Conservation (phyloP, 2,113 vertebrate genomes). For the Channa argus region DNA sequence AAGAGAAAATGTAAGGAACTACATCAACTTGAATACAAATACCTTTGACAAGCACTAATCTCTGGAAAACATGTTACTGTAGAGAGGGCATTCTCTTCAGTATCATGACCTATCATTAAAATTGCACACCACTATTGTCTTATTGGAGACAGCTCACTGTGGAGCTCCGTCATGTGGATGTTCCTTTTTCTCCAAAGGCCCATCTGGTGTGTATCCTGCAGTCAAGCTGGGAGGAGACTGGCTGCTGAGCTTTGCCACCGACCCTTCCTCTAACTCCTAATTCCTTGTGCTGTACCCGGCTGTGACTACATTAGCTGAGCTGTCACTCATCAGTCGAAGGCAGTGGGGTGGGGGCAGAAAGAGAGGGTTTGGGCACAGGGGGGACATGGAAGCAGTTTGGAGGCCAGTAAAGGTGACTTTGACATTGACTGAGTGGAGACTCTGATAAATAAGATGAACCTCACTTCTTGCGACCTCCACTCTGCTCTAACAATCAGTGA, state of each 20-base stretch:
- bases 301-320: constrained; percentile 71
- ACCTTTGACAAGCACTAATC: too few species aligned
- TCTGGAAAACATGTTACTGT: not conserved
- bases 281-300: constrained; percentile 49
- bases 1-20: too few species aligned
- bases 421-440: constrained; percentile 57
- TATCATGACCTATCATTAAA: constrained; percentile 8
- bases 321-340: constrained; percentile 65
- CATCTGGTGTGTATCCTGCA: constrained; percentile 70
- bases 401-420: constrained; percentile 74
- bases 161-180: constrained; percentile 36
- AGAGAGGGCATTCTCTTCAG: not conserved
- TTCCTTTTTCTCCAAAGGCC: constrained; percentile 44
- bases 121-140: constrained; percentile 12
- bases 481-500: constrained; percentile 55
- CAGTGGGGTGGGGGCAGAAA: not conserved
- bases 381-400: constrained; percentile 34
- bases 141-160: constrained; percentile 19
- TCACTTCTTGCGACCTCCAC: constrained; percentile 51
- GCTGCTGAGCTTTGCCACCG: constrained; percentile 55
- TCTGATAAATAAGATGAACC: constrained; percentile 67
- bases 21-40: not conserved
- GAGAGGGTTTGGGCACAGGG: constrained; percentile 16
- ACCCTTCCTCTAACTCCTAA: constrained; percentile 45
- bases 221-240: constrained; percentile 70